Base-by-base conservation (phyloP, 2,113 vertebrate genomes). In the Lucifuga dentata region DNA sequence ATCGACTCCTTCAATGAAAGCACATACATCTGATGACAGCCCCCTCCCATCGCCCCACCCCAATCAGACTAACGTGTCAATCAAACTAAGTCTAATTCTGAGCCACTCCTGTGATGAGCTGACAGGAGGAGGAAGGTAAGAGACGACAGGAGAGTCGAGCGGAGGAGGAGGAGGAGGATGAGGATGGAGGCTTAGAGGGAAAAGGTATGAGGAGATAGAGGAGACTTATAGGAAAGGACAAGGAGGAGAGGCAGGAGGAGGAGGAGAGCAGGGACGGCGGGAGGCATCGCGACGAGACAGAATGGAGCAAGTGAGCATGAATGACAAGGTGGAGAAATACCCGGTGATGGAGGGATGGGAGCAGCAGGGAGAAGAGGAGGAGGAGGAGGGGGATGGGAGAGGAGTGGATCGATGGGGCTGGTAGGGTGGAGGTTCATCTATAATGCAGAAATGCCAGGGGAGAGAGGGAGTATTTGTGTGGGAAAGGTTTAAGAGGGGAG, bases 401-500 rank as follows among this genome's bases (percentile, higher is more conserved):
- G 12, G 45, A 29, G 55, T 2, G 46, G 74, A 91, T 91, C 86
- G 66, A 91, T 89, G 53, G 45, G n/a, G 40, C 48, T 63, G 58
- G 57, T 65, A 57, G 76, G 66, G 59, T 81, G 62, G 73, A 88
- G 86, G 76, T 88, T 90, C 81, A 89, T 91, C 86, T 89, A 90
- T 91, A 91, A 90, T 91, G 86, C 83, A 90, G 76, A 75, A 72
- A 79, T 77, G 62, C 78, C 75, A 73, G 68, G 38, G 60, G 70
- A 74, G 39, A 46, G 78, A 70, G 65, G 55, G 17, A 3, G 76
- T 53, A 61, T 81, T 57, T 74, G 80, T 80, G 83, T 68, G 66
- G 65, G 74, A 23, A 61, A 66, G 70, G 68, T 62, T 81, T 55
- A 57, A 78, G 78, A 75, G 1, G 10, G 1, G 10, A 8, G 3